A percentile compares a stretch with the other conserved stretches of the same genome.
These are phyloP conservation scores for Euspilapteryx auroguttella DNA, from an alignment of 2,888 invertebrate genomes.

Conservation along the genomic window DNA sequence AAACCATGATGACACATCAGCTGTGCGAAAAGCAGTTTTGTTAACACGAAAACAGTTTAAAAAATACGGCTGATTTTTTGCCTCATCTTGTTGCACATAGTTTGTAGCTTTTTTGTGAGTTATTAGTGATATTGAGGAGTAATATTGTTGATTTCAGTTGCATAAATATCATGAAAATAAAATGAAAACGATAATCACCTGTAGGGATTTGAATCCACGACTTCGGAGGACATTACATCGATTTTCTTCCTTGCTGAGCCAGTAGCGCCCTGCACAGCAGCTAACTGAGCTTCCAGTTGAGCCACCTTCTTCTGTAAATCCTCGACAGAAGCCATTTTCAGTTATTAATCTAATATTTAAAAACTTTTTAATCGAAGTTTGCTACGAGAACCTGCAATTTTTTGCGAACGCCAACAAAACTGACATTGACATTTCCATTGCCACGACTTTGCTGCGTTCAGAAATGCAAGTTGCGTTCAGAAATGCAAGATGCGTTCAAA, in stretches of 20 bases:
- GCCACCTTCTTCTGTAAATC: conserved; percentile 64
- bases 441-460: conserved; percentile 1
- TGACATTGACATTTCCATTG: conserved; percentile 4
- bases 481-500: neutral
- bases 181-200: too few species aligned
- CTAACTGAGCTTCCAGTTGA: conserved; percentile 67
- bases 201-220: conserved; percentile 97
- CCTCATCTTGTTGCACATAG: too few species aligned
- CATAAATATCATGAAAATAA: too few species aligned
- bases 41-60: too few species aligned
- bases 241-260: conserved; percentile 72
- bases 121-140: too few species aligned
- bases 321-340: conserved; percentile 63
- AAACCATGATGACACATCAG: too few species aligned
- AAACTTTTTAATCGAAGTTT: conserved; percentile 10
- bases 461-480: too few species aligned
- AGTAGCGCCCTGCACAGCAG: conserved; percentile 34
- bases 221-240: conserved; percentile 90
- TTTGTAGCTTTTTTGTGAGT: too few species aligned
- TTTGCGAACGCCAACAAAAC: neutral
- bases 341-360: conserved; percentile 1
- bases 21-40: too few species aligned
- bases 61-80: too few species aligned
- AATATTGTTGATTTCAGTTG: too few species aligned
- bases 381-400: conserved; percentile 6